Percentiles rank a stretch among this genome's conserved stretches.
Evolutionary conservation across 2,113 vertebrate species (phyloP).

Genomic region (Eretmochelys imbricata): DNA sequence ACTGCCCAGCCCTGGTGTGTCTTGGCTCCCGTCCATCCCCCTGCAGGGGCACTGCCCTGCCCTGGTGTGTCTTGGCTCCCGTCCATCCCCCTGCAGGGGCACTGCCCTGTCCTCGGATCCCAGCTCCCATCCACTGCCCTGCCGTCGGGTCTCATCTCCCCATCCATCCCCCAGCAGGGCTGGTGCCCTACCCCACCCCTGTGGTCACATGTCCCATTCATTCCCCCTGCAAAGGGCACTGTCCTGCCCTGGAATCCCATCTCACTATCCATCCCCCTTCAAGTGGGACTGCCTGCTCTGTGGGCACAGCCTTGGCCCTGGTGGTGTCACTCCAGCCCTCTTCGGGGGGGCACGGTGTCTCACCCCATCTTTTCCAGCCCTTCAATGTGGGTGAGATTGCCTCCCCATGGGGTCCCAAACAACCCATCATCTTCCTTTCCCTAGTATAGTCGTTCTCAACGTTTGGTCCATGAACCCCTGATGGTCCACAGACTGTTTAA

Average conservation of each 20-base stretch:
- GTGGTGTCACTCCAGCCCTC: neutral
- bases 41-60: neutral
- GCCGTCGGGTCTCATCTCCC: too few relatives aligned
- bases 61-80: fast-evolving
- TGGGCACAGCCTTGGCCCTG: neutral
- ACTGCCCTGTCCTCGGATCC: neutral
- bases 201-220: too few relatives aligned
- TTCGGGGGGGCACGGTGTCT: fast-evolving
- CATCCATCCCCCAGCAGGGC: neutral
- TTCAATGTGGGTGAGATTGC: neutral
- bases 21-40: too few relatives aligned
- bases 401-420: neutral
- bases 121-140: too few relatives aligned
- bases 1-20: fast-evolving
- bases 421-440: neutral
- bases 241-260: neutral
- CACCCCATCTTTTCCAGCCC: neutral
- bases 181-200: neutral
- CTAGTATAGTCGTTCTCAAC: neutral
- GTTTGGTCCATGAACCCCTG: too few relatives aligned
- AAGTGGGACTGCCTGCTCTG: too few relatives aligned
- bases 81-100: fast-evolving
- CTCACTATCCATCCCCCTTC: too few relatives aligned
- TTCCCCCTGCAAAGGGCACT: fast-evolving
- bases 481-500: too few relatives aligned